phyloP scores from a whole-genome alignment of 2,113 vertebrate genomes.

The Thalassarche chlororhynchos region DNA sequence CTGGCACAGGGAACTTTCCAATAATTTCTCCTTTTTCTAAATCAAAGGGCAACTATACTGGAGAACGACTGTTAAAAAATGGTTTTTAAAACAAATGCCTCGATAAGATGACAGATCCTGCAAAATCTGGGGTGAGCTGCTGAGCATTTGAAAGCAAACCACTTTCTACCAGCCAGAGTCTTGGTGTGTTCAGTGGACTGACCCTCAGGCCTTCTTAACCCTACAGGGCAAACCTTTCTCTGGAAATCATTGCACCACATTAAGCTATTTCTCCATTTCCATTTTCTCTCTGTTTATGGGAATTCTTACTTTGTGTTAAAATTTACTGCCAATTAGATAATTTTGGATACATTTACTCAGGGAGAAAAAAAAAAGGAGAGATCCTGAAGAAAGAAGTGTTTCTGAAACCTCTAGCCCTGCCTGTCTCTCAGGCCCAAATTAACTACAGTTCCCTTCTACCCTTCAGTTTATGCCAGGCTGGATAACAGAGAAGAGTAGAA shows the following conservation, averaged over 20 bases:
- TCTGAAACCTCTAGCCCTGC: background rate
- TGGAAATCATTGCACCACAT: background rate
- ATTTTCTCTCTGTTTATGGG: background rate
- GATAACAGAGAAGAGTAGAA: background rate
- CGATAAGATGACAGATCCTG: background rate
- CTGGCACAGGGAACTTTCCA: background rate
- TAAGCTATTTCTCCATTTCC: background rate
- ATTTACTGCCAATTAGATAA: background rate
- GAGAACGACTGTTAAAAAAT: background rate
- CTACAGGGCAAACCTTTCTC: background rate
- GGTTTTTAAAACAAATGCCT: background rate
- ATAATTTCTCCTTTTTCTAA: background rate
- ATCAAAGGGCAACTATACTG: background rate
- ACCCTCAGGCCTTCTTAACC: background rate
- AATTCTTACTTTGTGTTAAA: background rate
- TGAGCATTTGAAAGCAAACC: background rate
- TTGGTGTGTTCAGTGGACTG: background rate
- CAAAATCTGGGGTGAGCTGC: background rate
- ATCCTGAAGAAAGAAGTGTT: background rate
- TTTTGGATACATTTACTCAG: background rate
- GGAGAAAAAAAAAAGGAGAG: background rate
- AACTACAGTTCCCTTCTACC: background rate
- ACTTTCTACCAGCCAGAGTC: background rate
- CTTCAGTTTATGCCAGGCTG: background rate
- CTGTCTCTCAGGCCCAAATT: background rate